These are phyloP conservation scores for Balanococcus diminutus DNA, from an alignment of 2,888 invertebrate species.

Conservation along the genomic window DNA sequence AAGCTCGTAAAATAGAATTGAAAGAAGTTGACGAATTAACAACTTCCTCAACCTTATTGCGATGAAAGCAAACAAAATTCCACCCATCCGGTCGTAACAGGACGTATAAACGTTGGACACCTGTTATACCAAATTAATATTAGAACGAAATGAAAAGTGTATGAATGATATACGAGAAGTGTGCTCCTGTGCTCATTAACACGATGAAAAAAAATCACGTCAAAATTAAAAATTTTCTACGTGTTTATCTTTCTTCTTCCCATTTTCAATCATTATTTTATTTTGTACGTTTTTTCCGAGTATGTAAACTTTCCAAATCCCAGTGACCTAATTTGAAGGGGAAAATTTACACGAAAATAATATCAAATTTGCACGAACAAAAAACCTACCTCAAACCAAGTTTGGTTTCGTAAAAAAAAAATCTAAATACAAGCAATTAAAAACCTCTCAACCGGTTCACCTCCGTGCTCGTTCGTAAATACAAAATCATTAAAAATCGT, in stretches of 20 bases:
- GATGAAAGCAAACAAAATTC: background rate
- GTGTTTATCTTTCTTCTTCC: background rate
- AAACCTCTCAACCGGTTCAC: background rate
- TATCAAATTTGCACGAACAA: background rate
- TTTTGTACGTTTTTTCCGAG: background rate
- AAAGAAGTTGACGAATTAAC: background rate
- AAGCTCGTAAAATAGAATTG: background rate
- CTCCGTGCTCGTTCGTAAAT: background rate
- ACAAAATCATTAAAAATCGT: slow-evolving; percentile 21
- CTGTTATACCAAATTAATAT: background rate
- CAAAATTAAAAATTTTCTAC: background rate
- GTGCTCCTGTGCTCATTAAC: background rate
- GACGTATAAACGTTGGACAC: background rate
- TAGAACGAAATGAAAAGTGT: background rate
- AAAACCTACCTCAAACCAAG: background rate
- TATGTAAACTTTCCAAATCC: too few species aligned
- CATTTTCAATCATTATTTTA: background rate
- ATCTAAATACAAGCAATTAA: background rate
- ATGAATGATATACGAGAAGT: background rate
- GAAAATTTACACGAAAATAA: background rate
- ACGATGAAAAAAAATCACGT: background rate
- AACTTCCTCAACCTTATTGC: background rate
- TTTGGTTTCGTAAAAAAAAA: background rate
- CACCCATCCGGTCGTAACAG: background rate
- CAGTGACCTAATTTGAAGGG: background rate